Evolutionary conservation across 2,113 vertebrate species (phyloP).

Genomic region (Hippopotamus amphibius): DNA sequence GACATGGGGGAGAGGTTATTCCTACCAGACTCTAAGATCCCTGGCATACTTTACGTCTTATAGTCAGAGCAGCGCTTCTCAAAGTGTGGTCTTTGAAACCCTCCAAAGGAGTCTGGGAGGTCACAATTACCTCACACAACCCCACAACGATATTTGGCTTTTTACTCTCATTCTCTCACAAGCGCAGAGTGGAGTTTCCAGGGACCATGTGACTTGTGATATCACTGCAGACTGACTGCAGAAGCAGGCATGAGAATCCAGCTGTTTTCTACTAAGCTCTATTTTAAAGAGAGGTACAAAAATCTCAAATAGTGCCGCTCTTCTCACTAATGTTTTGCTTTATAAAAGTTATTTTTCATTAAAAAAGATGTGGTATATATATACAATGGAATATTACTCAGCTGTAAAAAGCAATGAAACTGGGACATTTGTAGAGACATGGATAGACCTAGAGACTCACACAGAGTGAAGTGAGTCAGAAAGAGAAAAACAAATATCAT

Average conservation of each 20-base stretch:
- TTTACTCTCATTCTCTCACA: background rate
- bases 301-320: background rate
- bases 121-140: background rate
- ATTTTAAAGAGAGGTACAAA: background rate
- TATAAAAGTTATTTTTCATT: background rate
- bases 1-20: background rate
- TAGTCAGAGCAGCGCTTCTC: background rate
- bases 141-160: background rate
- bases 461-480: no score
- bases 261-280: background rate
- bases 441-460: no score
- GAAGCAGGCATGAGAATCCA: background rate
- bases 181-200: background rate
- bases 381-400: no score
- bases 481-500: no score
- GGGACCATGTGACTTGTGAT: background rate
- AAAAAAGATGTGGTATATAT: background rate
- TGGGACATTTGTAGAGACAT: no score
- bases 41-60: rapidly evolving
- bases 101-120: background rate
- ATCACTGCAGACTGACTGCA: background rate
- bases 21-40: background rate
- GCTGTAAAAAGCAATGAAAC: no score
- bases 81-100: background rate
- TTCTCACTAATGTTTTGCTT: background rate